These are phyloP conservation scores for Hirundichthys speculiger DNA, from an alignment of 2,113 vertebrate genomes.

Conservation along the genomic window DNA sequence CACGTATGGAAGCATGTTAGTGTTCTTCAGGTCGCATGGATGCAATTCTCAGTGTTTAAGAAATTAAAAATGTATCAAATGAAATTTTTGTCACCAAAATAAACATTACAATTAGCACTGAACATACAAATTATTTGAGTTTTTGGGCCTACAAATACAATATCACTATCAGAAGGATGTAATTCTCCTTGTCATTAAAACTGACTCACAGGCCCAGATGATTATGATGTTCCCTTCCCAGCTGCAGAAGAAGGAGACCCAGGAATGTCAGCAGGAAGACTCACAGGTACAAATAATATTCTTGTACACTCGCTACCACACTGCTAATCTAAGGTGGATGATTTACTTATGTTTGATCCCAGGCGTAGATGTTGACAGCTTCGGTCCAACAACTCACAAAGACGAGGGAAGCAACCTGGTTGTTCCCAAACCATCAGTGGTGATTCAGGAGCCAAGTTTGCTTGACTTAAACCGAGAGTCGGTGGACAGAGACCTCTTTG, in stretches of 20 bases:
- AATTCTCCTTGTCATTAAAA: neutral
- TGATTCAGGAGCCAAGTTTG: constrained; percentile 55
- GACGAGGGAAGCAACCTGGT: constrained; percentile 78
- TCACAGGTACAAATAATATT: constrained; percentile 58
- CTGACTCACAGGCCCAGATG: constrained; percentile 65
- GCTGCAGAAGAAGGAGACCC: constrained; percentile 79
- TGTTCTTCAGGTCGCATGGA: too few species aligned
- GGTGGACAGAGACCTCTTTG: constrained; percentile 62
- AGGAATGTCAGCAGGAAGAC: constrained; percentile 70
- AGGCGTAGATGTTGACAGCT: constrained; percentile 39
- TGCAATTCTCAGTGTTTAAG: too few species aligned
- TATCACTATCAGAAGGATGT: too few species aligned
- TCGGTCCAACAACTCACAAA: constrained; percentile 6
- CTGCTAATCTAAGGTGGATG: neutral
- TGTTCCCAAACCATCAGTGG: constrained; percentile 43
- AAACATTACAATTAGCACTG: too few species aligned
- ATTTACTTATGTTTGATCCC: neutral
- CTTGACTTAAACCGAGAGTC: constrained; percentile 78
- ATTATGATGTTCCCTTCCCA: constrained; percentile 68
- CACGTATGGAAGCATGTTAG: too few species aligned
- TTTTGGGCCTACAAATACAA: too few species aligned
- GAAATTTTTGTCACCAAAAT: too few species aligned
- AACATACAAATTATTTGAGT: too few species aligned
- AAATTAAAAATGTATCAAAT: too few species aligned
- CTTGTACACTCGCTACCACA: neutral